Conservation (phyloP, 2,888 invertebrate genomes). For the Andrena bicolor region DNA sequence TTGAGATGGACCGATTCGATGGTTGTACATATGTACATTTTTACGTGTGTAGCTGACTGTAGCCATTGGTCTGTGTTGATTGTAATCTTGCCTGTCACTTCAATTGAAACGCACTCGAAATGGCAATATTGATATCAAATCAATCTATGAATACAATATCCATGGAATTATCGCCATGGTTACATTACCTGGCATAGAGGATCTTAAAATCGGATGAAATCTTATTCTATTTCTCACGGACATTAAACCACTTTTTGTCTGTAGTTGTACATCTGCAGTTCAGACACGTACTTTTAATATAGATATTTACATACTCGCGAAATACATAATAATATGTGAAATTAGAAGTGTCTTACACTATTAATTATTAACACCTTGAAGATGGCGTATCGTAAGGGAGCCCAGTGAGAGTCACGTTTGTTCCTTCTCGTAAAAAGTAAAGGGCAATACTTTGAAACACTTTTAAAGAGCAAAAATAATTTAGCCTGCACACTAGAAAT, state of each 20-base stretch:
- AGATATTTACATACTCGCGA: background rate
- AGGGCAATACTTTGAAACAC: no score
- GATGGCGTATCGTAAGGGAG: no score
- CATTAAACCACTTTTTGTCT: conserved; percentile 4
- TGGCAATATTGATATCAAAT: conserved; percentile 51
- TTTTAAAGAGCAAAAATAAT: no score
- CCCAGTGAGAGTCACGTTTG: no score
- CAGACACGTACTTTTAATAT: background rate
- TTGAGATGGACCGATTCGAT: conserved; percentile 17
- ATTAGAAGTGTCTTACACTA: background rate
- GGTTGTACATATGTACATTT: conserved; percentile 22
- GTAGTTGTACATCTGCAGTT: conserved; percentile 43
- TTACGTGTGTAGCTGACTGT: conserved; percentile 26
- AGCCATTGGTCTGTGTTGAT: conserved; percentile 37
- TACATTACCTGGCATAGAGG: conserved; percentile 8
- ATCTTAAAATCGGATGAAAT: conserved; percentile 8
- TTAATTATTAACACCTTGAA: background rate
- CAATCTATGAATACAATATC: conserved; percentile 72
- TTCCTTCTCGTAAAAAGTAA: no score
- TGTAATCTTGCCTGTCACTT: conserved; percentile 22
- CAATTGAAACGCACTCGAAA: conserved; percentile 15
- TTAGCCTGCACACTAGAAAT: no score
- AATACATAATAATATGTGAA: background rate
- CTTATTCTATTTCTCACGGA: conserved; percentile 12
- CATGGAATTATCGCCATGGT: conserved; percentile 29